Base-by-base conservation (phyloP, 2,888 invertebrate species). In the Mactromeris polynyma region DNA sequence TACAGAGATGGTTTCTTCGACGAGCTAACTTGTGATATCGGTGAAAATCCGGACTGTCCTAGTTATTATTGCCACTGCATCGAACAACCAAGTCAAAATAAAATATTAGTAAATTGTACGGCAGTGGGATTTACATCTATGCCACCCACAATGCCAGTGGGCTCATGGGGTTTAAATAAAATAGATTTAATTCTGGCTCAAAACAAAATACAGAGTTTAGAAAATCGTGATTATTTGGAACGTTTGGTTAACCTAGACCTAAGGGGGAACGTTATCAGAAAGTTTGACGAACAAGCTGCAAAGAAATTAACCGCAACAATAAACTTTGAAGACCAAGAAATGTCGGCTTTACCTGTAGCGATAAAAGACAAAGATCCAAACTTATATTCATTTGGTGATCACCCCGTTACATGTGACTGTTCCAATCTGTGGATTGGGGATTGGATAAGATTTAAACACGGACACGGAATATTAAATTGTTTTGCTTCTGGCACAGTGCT, bases 41-140 rank as follows among this genome's bases (percentile, higher is more conserved):
- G 54, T 58, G 54, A 81, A 54, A 33, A 81, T 6, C 81, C 81
- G 21, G n/a, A 81, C 31, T 81, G 81, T 81, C 81, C 81, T 0
- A 51, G 46, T 33, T 81, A 81, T 19, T n/a, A n/a, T 19, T 81
- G 81, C n/a, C 81, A 81, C 7, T 81, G 81, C 33, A 81, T 81
- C 21, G 81, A 81, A 19, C 51, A 19, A 58, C 81, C 81, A 36
- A 54, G 58, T n/a, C 4, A 58, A 21, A 9, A 58, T n/a, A 81
- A 81, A 2, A 51, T 81, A 54, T n/a, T 81, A n/a, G 81, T 81
- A 2, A 81, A 81, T n/a, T 81, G 81, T 36, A 81, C 81, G 0
- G 81, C 26, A 36, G 54, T 54, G 9, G 81, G 81, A 9, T 81
- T 81, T 17, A 81, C 17, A 21, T 36, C 58, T 3, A 58, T 81